These are phyloP conservation scores for Hyles euphorbiae DNA, from an alignment of 1,140 invertebrate species.

Conservation along the genomic window DNA sequence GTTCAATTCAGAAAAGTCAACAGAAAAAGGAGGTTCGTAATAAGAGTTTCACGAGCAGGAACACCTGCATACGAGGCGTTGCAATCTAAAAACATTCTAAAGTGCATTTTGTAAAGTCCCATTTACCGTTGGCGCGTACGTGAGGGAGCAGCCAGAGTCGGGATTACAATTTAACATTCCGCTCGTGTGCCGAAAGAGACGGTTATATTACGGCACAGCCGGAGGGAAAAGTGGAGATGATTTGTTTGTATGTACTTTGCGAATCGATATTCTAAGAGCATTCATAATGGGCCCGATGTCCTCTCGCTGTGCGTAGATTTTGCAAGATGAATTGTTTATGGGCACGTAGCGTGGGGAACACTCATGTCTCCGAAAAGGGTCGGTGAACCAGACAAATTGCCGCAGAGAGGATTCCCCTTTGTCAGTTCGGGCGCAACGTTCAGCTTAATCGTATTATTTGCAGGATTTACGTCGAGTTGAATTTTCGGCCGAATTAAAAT, in stretches of 20 bases:
- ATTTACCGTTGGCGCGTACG: slow-evolving; percentile 30
- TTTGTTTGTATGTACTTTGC: slow-evolving; percentile 32
- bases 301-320: slow-evolving; percentile 33
- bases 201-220: slow-evolving; percentile 21
- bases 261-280: slow-evolving; percentile 40
- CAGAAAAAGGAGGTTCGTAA: slow-evolving; percentile 22
- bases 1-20: slow-evolving; percentile 29
- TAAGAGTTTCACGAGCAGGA: slow-evolving; percentile 29
- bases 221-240: slow-evolving; percentile 27
- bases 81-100: slow-evolving; percentile 37
- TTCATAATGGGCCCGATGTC: slow-evolving; percentile 37
- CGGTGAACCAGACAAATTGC: slow-evolving; percentile 62
- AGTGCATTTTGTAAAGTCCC: slow-evolving; percentile 32
- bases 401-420: slow-evolving; percentile 36
- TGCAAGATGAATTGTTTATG: slow-evolving; percentile 55
- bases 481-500: slow-evolving; percentile 33
- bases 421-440: slow-evolving; percentile 39
- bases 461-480: slow-evolving; percentile 39
- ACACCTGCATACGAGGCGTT: slow-evolving; percentile 29
- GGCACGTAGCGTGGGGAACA: slow-evolving; percentile 25
- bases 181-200: slow-evolving; percentile 33
- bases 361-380: slow-evolving; percentile 41
- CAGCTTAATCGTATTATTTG: slow-evolving; percentile 52
- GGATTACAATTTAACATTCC: slow-evolving; percentile 38
- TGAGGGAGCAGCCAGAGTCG: slow-evolving; percentile 25